Base-by-base conservation (phyloP, 2,888 invertebrate genomes). In the Andricus quercusramuli region DNA sequence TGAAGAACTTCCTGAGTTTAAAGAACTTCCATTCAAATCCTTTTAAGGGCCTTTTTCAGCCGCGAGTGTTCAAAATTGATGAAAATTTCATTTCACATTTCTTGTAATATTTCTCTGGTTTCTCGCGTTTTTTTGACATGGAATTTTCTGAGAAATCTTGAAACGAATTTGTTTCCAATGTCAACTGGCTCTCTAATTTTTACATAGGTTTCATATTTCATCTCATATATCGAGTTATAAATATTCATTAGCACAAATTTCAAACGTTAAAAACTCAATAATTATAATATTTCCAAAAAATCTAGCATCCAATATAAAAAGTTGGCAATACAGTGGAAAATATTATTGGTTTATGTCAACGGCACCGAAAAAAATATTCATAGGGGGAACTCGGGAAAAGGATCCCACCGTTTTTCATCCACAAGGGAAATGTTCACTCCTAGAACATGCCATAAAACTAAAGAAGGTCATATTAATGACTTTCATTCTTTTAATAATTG, bases 11-110 rank as follows among this genome's bases (percentile, higher is more conserved):
- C 56, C 32, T 32, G 32, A 51, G 56, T 56, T 74, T 37, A 29
- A 74, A 56, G 74, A 74, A 74, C 74, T 74, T 74, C 37, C 32
- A 59, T 74, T 74, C 51, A 56, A 74, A 74, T 74, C 56, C 74
- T 74, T 56, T 74, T 37, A 37, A 56, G 37, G 17, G 47, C 17
- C 47, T 5, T 47, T 47, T 47, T 47, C 47, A 47, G 17, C 17
- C 47, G 5, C 17, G 6, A 47, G 47, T 17, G 47, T 17, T 5
- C 1, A 1, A 47, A 47, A 17, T 47, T 47, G 2, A 47, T 3
- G 17, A 17, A 47, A 13, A 17, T 47, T 47, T 47, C 6, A 47
- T 47, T 47, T 47, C 17, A 3, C 17, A 47, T 47, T 47, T 47
- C 1, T 47, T 47, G 17, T 17, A 17, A 47, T 47, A 17, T 47